These are phyloP conservation scores for Bombylius major DNA, from an alignment of 2,888 invertebrate genomes.

Conservation along the genomic window DNA sequence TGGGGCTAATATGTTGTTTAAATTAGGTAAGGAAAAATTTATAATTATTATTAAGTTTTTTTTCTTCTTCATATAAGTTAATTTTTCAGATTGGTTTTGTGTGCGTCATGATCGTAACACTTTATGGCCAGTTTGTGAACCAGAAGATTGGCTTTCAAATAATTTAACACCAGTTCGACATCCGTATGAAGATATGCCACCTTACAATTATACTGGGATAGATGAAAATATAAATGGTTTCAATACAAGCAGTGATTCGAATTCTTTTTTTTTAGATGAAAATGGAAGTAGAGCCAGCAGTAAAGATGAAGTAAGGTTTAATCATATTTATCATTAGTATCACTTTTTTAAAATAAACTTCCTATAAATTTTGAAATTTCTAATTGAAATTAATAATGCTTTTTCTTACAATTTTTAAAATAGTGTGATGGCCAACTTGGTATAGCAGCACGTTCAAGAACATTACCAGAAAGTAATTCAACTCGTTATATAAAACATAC, in stretches of 20 bases:
- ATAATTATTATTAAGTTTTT: neutral
- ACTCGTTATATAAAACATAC: constrained; percentile 42
- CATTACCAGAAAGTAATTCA: constrained; percentile 41
- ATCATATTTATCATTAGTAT: neutral
- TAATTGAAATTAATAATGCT: neutral
- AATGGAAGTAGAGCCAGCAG: constrained; percentile 23
- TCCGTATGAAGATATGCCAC: constrained; percentile 34
- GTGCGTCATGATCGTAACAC: constrained; percentile 66
- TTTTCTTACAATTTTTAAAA: no score
- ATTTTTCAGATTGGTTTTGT: constrained; percentile 51
- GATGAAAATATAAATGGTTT: constrained; percentile 35
- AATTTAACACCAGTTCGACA: constrained; percentile 36
- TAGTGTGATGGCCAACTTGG: constrained; percentile 13
- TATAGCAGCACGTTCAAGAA: constrained; percentile 31
- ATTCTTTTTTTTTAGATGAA: constrained; percentile 25
- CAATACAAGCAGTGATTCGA: constrained; percentile 32
- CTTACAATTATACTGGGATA: constrained; percentile 31
- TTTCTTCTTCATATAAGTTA: neutral
- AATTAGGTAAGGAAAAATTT: constrained; percentile 42
- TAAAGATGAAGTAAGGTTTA: constrained; percentile 18
- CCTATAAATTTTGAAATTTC: no score
- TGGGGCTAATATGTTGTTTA: constrained; percentile 66
- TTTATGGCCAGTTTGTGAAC: constrained; percentile 61
- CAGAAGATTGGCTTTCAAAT: constrained; percentile 44
- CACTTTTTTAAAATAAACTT: neutral